Percentiles rank a stretch among this genome's conserved stretches.
phyloP scores from a whole-genome alignment of 37 sponge, comb jelly and placozoan species.

The Chondrosia reniformis region DNA sequence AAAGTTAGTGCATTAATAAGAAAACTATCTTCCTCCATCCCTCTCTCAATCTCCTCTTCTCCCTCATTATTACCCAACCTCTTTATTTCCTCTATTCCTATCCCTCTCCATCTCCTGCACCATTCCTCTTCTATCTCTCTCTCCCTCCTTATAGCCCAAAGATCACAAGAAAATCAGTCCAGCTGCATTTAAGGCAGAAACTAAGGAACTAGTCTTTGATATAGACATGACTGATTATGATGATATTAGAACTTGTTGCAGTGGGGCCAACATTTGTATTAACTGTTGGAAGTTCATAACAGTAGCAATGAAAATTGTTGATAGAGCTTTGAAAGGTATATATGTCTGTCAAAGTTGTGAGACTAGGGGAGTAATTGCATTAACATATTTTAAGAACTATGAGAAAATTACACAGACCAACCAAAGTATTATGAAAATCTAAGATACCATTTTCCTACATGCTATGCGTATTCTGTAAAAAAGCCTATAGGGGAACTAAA shows the following conservation, averaged over 20 bases:
- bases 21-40: too few species aligned
- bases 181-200: conserved; percentile 55
- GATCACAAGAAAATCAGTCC: conserved; percentile 63
- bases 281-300: conserved; percentile 92
- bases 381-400: not conserved
- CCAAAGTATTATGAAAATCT: too few species aligned
- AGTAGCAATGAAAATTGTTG: conserved; percentile 79
- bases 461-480: too few species aligned
- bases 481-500: too few species aligned
- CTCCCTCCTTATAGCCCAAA: conserved; percentile 28
- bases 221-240: conserved; percentile 99
- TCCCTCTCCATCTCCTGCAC: too few species aligned
- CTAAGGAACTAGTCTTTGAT: conserved; percentile 97
- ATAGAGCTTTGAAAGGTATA: conserved; percentile 85
- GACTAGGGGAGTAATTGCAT: not conserved
- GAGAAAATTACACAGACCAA: not conserved
- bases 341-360: not conserved
- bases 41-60: too few species aligned
- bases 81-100: too few species aligned
- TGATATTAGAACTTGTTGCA: conserved; percentile 92
- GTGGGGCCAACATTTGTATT: conserved; percentile 88
- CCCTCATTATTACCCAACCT: too few species aligned
- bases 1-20: conserved; percentile 50
- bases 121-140: not conserved
- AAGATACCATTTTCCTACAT: too few species aligned